A percentile compares a stretch with the other conserved stretches of the same genome.
Evolutionary conservation across 2,797 vertebrate species (phyloP).

Genomic region (Mastacembelus armatus): DNA sequence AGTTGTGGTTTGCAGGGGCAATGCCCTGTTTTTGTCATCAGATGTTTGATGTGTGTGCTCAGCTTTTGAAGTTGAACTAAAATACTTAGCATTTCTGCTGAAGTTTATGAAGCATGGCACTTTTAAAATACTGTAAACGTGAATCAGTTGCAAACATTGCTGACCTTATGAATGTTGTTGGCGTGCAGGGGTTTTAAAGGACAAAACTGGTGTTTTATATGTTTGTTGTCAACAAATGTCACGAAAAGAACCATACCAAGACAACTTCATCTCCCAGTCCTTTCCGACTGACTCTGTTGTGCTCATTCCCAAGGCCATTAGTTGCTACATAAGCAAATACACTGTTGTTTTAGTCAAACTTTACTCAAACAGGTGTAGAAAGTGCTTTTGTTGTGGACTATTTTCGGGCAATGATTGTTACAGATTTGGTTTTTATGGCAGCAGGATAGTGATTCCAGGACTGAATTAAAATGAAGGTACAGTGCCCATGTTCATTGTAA

Average conservation of each 20-base stretch:
- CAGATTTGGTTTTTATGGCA: background rate
- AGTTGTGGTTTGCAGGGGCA: conserved; percentile 52
- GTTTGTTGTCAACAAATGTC: background rate
- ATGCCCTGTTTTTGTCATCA: conserved; percentile 54
- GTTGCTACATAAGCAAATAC: background rate
- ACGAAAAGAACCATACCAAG: background rate
- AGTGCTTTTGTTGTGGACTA: background rate
- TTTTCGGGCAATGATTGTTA: background rate
- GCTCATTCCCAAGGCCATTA: background rate
- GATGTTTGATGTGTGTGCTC: conserved; percentile 45
- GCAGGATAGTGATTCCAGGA: no score
- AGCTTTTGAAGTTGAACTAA: conserved; percentile 38
- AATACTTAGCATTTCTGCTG: conserved; percentile 8
- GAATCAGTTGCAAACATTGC: conserved; percentile 9
- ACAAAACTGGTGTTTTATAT: background rate
- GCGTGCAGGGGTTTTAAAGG: background rate
- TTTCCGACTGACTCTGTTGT: background rate
- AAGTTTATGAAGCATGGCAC: conserved; percentile 13
- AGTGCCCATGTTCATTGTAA: background rate
- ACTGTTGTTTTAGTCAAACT: background rate
- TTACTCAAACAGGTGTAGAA: background rate
- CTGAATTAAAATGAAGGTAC: background rate
- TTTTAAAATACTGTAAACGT: conserved; percentile 15
- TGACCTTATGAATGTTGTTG: background rate
- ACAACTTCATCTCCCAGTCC: background rate